Evolutionary conservation across 1,140 invertebrate species (phyloP), one percentile per base, ranked within the genome.

Genomic region (Holotrichia oblita): DNA sequence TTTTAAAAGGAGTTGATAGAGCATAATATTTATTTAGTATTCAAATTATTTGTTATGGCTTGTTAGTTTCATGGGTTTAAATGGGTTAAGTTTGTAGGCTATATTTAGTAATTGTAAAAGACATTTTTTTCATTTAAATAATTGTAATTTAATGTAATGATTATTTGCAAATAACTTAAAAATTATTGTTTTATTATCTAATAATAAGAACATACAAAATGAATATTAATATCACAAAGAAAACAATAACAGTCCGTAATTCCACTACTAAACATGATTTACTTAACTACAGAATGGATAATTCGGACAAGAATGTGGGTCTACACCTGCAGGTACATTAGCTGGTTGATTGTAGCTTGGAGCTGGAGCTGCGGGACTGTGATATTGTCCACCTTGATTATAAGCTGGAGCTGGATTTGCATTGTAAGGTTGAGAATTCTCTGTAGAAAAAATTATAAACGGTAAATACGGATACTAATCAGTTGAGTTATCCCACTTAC

Each of bases 211-310:
- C 61, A 3, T 27, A 64, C 22, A 64, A 27, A 64, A n/a, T 0
- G 61, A 6, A 17, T 64, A 64, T 64, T 22, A 64, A 64, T 64
- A 64, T 64, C 61, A 64, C 61, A 64, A 48, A 48, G n/a, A 48
- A 20, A 24, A 64, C 6, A 64, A 61, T n/a, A 61, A 22, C 22
- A 64, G 10, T 64, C 22, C 20, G 17, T 27, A 24, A 64, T 64
- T 64, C 22, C 17, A 64, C 61, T 64, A 64, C 22, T 7, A 17
- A 64, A 64, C 9, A 64, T 7, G 24, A 64, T 10, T 22, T 64
- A 7, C 10, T 76, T 87, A 89, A 84, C 85, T 87, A 82, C 90
- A 91, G 88, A 89, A 91, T 4, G 90, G 90, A 85, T 91, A 91
- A 87, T 91, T 91, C 78, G 90, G 90, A 85, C 90, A 91, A 42